Evolutionary conservation across 2,888 invertebrate species (phyloP), one percentile per base, ranked within the genome.

Genomic region (Pantelozetes paolii): DNA sequence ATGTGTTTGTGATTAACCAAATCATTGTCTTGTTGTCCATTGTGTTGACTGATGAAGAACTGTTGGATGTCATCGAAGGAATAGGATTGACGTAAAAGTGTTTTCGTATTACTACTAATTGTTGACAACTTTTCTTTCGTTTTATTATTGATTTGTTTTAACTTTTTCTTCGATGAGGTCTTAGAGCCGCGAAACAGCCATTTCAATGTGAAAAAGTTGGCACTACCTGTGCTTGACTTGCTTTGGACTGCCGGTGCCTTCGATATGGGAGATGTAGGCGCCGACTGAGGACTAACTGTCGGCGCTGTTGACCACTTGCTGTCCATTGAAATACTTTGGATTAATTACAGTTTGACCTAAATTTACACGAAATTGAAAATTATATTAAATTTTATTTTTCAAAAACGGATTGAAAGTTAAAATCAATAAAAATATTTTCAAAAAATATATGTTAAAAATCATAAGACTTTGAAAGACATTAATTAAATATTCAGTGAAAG

Each of bases 151-250:
- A 42, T 69, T 42, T 69, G 69, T 28, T 45, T 69, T 15, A 45
- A 40, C 32, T 64, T 64, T 30, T 20, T 36, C 45, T 40, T 42
- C 45, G 69, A 69, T 42, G 69, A 45, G 40, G 74, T 76, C 23
- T 73, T 75, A 40, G 75, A 74, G 57, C 76, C 76, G 2, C 75
- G 72, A 18, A 77, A 70, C 11, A 77, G 70, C 75, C 76, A 76
- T 9, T 74, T 72, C 40, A 77, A 77, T 36, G 77, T 75, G 64
- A 77, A 76, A 2, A 69, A 69, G 28, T 69, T 69, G 42, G 69
- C 26, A 2, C 40, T 32, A 18, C 62, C 20, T n/a, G 32, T 64
- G 62, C 32, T 64, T 20, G 36, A 18, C 62, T 32, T 28, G 54
- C 8, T 9, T 3, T 54, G 54, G 3, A 6, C 23, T 2, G 23